phyloP scores from a whole-genome alignment of 1,140 invertebrate species.

The Metaphire vulgaris region DNA sequence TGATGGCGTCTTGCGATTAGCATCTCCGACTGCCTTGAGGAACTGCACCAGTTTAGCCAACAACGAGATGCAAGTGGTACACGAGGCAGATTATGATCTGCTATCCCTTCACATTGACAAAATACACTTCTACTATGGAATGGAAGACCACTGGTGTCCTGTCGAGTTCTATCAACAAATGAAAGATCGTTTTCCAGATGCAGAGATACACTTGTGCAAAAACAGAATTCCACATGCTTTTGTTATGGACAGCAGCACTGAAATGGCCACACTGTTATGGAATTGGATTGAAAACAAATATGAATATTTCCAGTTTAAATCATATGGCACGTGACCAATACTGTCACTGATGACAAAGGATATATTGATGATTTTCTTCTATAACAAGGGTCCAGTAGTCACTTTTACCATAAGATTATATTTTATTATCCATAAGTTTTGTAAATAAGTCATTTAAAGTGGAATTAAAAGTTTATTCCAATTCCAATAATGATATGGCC shows the following conservation, averaged over 20 bases:
- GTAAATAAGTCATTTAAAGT: too few relatives aligned
- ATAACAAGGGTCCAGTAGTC: too few relatives aligned
- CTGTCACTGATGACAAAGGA: too few relatives aligned
- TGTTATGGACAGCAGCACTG: slow-evolving; percentile 59
- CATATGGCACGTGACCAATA: too few relatives aligned
- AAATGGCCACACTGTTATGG: slow-evolving; percentile 56
- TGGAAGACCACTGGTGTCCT: slow-evolving; percentile 69
- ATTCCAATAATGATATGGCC: too few relatives aligned
- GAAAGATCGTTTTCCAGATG: slow-evolving; percentile 57
- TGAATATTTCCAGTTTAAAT: too few relatives aligned
- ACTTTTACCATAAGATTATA: too few relatives aligned
- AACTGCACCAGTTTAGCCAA: slow-evolving; percentile 54
- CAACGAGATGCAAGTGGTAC: slow-evolving; percentile 51
- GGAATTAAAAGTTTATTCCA: too few relatives aligned
- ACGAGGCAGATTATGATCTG: slow-evolving; percentile 44
- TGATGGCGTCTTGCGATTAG: slow-evolving; percentile 42
- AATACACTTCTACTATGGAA: slow-evolving; percentile 69
- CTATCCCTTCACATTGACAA: slow-evolving; percentile 49
- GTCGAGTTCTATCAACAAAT: slow-evolving; percentile 61
- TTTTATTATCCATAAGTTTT: too few relatives aligned
- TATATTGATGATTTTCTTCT: too few relatives aligned
- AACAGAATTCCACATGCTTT: slow-evolving; percentile 66
- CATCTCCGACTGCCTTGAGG: slow-evolving; percentile 44
- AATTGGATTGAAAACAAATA: too few relatives aligned
- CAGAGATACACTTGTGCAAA: slow-evolving; percentile 62